phyloP scores from a whole-genome alignment of 2,113 vertebrate genomes.

The Pseudorhombus dupliciocellatus region DNA sequence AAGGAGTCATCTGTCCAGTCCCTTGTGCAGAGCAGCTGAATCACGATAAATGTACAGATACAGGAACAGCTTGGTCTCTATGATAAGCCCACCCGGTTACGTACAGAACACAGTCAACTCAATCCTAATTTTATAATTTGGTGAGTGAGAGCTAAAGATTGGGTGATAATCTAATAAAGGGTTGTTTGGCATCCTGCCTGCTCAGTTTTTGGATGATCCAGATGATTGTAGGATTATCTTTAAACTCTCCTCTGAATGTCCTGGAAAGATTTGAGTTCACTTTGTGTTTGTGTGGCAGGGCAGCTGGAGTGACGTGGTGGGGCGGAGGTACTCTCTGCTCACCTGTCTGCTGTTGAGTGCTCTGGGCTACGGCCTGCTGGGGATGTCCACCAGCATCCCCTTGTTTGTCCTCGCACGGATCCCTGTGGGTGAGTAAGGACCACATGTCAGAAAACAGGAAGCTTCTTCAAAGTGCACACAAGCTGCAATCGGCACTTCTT shows the following conservation, averaged over 20 bases:
- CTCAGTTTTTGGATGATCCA: not conserved
- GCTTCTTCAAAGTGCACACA: not conserved
- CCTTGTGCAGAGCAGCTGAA: slow-evolving; percentile 56
- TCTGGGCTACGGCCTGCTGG: slow-evolving; percentile 89
- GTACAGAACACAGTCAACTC: slow-evolving; percentile 69
- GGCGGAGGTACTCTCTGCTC: slow-evolving; percentile 87
- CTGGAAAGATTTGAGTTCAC: not conserved
- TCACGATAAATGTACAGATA: slow-evolving; percentile 44
- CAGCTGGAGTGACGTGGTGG: slow-evolving; percentile 96
- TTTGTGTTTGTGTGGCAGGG: slow-evolving; percentile 80
- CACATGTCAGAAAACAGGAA: not conserved
- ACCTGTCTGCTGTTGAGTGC: slow-evolving; percentile 90
- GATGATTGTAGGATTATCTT: not conserved
- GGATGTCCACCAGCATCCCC: slow-evolving; percentile 85
- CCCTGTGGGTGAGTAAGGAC: slow-evolving; percentile 86
- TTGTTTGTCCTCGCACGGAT: slow-evolving; percentile 90
- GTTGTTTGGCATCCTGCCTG: slow-evolving; percentile 8
- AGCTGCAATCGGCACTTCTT: too few species aligned
- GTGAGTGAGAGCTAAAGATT: slow-evolving; percentile 33
- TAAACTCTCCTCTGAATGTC: not conserved
- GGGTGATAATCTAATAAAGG: slow-evolving; percentile 46
- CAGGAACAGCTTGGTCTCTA: slow-evolving; percentile 68
- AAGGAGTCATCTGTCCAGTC: slow-evolving; percentile 73
- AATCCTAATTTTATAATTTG: slow-evolving; percentile 76
- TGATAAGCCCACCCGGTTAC: slow-evolving; percentile 50